A percentile compares a stretch with the other conserved stretches of the same genome.
Conservation (phyloP, 1,140 invertebrate genomes). For the Heterodera carotae region DNA sequence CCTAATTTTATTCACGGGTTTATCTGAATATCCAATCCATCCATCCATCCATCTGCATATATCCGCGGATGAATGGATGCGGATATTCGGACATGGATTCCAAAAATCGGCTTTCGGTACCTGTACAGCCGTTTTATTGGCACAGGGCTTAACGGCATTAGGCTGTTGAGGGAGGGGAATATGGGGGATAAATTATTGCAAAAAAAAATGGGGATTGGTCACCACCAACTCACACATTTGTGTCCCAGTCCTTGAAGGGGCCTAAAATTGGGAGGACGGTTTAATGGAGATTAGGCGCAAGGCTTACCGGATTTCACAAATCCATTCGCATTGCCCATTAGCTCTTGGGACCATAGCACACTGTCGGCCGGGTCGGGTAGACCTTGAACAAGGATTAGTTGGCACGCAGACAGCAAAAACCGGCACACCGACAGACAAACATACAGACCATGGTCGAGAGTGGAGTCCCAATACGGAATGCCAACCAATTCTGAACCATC, state of each 20-base stretch:
- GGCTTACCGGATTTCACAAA: slow-evolving; percentile 61
- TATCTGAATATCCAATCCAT: no score
- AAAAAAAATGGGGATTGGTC: background rate
- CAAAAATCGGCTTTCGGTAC: slow-evolving; percentile 30
- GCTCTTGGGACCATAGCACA: slow-evolving; percentile 62
- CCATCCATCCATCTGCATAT: no score
- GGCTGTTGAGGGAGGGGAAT: background rate
- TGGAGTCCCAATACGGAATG: slow-evolving; percentile 66
- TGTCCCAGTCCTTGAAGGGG: slow-evolving; percentile 62
- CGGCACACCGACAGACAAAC: background rate
- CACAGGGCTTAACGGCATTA: slow-evolving; percentile 64
- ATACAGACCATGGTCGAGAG: slow-evolving; percentile 58
- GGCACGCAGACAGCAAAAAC: no score
- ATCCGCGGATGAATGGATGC: no score
- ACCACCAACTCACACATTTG: slow-evolving; percentile 49
- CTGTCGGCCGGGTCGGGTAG: slow-evolving; percentile 62
- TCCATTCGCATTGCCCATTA: slow-evolving; percentile 66
- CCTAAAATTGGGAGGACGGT: slow-evolving; percentile 27
- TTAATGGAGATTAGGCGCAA: background rate
- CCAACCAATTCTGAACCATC: slow-evolving; percentile 11
- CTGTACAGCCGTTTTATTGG: slow-evolving; percentile 63
- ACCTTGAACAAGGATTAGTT: slow-evolving; percentile 40
- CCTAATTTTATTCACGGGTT: background rate
- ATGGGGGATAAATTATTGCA: background rate
- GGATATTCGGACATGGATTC: no score